A percentile compares a stretch with the other conserved stretches of the same genome.
phyloP scores from a whole-genome alignment of 2,888 invertebrate genomes.

The Podabrus alpinus region DNA sequence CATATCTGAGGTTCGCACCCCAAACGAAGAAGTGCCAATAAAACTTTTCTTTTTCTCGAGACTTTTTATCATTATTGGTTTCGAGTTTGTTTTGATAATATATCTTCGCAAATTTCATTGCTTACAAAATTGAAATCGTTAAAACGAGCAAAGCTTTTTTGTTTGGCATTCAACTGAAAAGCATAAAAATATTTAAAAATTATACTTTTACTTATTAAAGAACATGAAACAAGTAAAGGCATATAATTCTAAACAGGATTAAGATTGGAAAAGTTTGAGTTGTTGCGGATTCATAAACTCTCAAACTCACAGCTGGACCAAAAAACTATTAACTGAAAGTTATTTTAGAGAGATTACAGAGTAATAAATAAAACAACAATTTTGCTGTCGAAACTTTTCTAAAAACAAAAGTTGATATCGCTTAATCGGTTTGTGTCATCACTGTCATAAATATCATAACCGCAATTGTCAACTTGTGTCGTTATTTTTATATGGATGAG shows the following conservation, averaged over 20 bases:
- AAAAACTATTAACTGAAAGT: constrained; percentile 44
- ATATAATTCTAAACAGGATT: constrained; percentile 15
- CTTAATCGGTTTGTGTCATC: constrained; percentile 40
- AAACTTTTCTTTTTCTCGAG: background rate
- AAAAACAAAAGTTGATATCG: constrained; percentile 45
- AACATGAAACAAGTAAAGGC: background rate
- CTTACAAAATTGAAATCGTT: background rate
- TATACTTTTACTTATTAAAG: background rate
- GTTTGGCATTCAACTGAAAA: background rate
- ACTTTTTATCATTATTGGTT: background rate
- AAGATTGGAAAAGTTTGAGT: constrained; percentile 20
- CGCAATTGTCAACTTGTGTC: constrained; percentile 31
- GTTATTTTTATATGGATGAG: constrained; percentile 28
- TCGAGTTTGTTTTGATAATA: background rate
- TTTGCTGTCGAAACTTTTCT: constrained; percentile 46
- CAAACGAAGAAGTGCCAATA: background rate
- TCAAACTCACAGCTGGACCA: constrained; percentile 31
- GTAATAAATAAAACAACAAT: constrained; percentile 50
- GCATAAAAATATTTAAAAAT: background rate
- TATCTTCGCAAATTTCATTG: background rate
- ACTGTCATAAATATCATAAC: constrained; percentile 36
- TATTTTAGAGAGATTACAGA: constrained; percentile 44
- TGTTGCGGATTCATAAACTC: constrained; percentile 10
- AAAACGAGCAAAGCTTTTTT: background rate
- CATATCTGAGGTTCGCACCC: background rate